Evolutionary conservation across 2,888 invertebrate genomes (phyloP), one percentile per base, ranked within the genome.

Genomic region (Eristalis arbustorum): DNA sequence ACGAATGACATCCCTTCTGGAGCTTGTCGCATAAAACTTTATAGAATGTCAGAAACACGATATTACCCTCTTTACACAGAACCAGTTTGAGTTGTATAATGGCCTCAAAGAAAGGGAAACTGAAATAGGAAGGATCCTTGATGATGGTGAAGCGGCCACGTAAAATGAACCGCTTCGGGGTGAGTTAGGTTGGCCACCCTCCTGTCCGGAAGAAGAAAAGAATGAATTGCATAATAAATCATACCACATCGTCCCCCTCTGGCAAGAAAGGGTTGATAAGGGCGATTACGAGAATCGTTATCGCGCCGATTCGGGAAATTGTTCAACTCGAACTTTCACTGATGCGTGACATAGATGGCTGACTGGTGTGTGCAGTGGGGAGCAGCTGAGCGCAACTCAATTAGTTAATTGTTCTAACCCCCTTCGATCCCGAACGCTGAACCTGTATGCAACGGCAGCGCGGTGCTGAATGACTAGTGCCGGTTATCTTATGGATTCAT

Each of bases 401-500:
- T 87, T 87, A 87, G 72, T 78, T 87, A 87, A 87, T 85, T 83
- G 83, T 71, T 87, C 56, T 75, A 87, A 83, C 78, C 83, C 83
- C 78, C 78, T 83, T 87, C 71, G 75, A 74, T 74, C 49, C 14
- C 59, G 31, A 31, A 31, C 5, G 31, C 31, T 31, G 2, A 31
- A 31, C 31, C 31, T 31, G 31, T 4, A 1, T 31, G 31, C 31
- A 31, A 31, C 31, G 31, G 5, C 31, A 8, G 11, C 40, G 40
- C 14, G 40, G 37, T 2, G 42, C 49, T 18, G 37, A 37, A 37
- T 37, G 37, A 37, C 37, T n/a, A 18, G n/a, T 18, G 49, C 18
- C 42, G 14, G 42, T 23, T 84, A 76, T 81, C 68, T 81, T 75
- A 82, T 62, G 61, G 78, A 82, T 83, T 83, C 87, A 83, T 87